Conservation (phyloP, 2,797 vertebrate genomes). For the Galago senegalensis region DNA sequence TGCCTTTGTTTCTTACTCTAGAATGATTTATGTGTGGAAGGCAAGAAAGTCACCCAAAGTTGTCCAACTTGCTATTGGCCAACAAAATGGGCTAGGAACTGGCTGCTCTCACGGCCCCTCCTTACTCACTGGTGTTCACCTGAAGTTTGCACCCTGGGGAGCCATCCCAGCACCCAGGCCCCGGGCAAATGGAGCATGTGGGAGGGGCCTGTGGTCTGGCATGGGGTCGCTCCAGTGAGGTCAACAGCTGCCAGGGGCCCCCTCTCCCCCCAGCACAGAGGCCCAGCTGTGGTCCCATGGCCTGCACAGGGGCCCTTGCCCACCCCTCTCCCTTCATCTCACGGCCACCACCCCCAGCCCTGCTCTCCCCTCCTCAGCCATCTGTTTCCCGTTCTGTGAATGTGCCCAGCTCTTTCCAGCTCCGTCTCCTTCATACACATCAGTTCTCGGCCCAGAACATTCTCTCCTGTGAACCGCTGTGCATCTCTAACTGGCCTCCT, state of each 20-base stretch:
- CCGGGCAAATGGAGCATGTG: background rate
- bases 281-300: background rate
- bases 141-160: background rate
- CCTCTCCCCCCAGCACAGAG: background rate
- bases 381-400: background rate
- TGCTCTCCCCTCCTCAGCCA: no score
- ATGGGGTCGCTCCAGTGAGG: background rate
- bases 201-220: background rate
- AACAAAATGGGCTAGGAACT: accelerated
- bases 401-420: background rate
- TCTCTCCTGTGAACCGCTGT: background rate
- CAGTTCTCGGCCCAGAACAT: background rate
- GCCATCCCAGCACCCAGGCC: background rate
- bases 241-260: background rate
- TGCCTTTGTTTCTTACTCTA: background rate
- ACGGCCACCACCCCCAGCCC: background rate
- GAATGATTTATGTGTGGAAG: background rate
- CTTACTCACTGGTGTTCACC: background rate
- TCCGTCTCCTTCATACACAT: background rate
- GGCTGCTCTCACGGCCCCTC: accelerated
- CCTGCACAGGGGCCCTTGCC: background rate
- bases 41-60: background rate
- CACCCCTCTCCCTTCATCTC: background rate
- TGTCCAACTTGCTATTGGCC: background rate
- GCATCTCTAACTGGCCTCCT: background rate